Conservation (phyloP, 1,140 invertebrate genomes). For the Zaprionus kolodkinae region DNA sequence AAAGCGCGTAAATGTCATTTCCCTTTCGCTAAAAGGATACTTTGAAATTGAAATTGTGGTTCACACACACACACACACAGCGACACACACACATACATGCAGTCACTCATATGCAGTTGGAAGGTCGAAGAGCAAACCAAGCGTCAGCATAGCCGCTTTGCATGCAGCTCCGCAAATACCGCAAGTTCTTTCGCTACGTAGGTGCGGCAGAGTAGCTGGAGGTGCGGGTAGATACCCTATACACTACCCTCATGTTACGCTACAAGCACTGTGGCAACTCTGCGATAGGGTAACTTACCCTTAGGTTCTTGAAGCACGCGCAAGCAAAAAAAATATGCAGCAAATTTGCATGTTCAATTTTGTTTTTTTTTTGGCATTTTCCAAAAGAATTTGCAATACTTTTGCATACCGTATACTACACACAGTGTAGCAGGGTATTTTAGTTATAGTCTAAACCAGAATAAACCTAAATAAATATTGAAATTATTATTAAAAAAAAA, state of each 20-base stretch:
- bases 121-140: slow-evolving; percentile 16
- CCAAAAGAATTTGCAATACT: background rate
- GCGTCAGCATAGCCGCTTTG: slow-evolving; percentile 22
- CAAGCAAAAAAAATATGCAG: background rate
- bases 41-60: slow-evolving; percentile 83
- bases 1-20: slow-evolving; percentile 83
- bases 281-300: background rate
- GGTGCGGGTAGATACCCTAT: background rate
- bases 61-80: slow-evolving; percentile 36
- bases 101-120: slow-evolving; percentile 1
- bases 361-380: background rate
- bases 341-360: background rate
- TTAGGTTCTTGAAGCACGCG: no score
- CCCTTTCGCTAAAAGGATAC: slow-evolving; percentile 81
- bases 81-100: background rate
- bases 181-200: slow-evolving; percentile 1
- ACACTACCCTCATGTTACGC: no score
- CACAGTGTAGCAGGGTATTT: no score
- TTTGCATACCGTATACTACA: no score
- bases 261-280: no score
- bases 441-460: no score
- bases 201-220: background rate
- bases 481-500: no score
- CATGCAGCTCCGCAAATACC: background rate
- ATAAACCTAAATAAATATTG: no score